phyloP scores from a whole-genome alignment of 30 jellyfish, hydroid and myxozoan genomes.

The Aurelia sp. region DNA sequence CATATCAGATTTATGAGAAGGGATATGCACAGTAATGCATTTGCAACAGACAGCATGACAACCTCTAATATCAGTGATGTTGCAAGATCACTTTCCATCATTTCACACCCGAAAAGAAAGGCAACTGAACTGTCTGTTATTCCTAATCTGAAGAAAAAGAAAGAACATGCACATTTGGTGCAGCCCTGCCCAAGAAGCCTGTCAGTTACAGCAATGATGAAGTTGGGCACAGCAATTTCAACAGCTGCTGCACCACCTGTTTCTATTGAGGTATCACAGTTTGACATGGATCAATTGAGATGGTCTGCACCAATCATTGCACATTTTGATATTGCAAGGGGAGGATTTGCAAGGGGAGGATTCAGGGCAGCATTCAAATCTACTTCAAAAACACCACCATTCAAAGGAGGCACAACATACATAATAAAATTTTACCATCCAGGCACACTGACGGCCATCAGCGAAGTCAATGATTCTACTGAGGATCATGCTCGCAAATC shows the following conservation, averaged over 20 bases:
- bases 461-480: conserved; percentile 5
- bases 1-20: conserved; percentile 42
- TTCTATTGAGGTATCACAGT: conserved; percentile 19
- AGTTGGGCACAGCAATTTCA: conserved; percentile 47
- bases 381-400: not conserved
- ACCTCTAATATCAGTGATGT: not conserved
- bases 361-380: conserved; percentile 58
- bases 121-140: not conserved
- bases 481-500: conserved; percentile 41
- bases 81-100: not conserved
- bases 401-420: not conserved
- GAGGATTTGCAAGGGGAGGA: conserved; percentile 40
- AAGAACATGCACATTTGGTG: conserved; percentile 3
- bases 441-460: conserved; percentile 6
- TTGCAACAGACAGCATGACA: not conserved
- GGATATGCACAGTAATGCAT: not conserved
- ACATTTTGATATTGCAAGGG: conserved; percentile 12
- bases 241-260: conserved; percentile 11
- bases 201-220: conserved; percentile 38
- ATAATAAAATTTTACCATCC: conserved; percentile 27
- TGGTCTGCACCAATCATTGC: conserved; percentile 30
- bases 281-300: conserved; percentile 20
- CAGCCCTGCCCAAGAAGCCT: conserved; percentile 48
- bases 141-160: not conserved
- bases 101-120: too few species aligned